phyloP scores from a whole-genome alignment of 2,113 vertebrate genomes.

The Phrynosoma platyrhinos region DNA sequence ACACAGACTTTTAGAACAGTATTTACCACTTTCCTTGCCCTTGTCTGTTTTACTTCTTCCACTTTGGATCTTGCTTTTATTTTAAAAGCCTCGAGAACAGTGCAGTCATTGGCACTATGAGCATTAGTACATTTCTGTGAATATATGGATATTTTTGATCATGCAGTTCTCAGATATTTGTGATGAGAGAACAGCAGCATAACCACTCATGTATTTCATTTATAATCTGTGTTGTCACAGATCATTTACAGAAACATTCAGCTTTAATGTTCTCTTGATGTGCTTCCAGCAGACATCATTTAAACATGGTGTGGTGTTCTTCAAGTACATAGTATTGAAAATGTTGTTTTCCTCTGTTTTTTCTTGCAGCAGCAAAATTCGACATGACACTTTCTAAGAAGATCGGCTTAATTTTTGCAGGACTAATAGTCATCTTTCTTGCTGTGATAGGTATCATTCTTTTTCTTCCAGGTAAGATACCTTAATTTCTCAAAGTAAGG shows the following conservation, averaged over 20 bases:
- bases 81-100: not conserved
- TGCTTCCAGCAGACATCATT: not conserved
- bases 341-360: conserved; percentile 49
- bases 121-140: not conserved
- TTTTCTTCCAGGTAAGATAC: conserved; percentile 73
- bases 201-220: not conserved
- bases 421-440: conserved; percentile 42
- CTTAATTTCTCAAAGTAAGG: not conserved
- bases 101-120: not conserved
- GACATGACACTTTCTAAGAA: conserved; percentile 62
- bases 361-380: conserved; percentile 73
- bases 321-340: not conserved
- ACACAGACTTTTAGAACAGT: not conserved
- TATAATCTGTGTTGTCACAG: not conserved
- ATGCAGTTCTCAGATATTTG: not conserved
- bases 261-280: not conserved
- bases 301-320: conserved; percentile 7
- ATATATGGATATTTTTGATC: not conserved
- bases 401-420: conserved; percentile 49
- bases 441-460: conserved; percentile 70
- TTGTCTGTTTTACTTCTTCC: not conserved
- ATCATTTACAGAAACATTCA: not conserved
- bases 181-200: not conserved
- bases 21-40: too few relatives aligned
- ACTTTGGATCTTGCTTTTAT: not conserved